Percentiles rank a stretch among this genome's conserved stretches.
These are phyloP conservation scores for Nematolebias whitei DNA, from an alignment of 2,113 vertebrate species.

Conservation along the genomic window DNA sequence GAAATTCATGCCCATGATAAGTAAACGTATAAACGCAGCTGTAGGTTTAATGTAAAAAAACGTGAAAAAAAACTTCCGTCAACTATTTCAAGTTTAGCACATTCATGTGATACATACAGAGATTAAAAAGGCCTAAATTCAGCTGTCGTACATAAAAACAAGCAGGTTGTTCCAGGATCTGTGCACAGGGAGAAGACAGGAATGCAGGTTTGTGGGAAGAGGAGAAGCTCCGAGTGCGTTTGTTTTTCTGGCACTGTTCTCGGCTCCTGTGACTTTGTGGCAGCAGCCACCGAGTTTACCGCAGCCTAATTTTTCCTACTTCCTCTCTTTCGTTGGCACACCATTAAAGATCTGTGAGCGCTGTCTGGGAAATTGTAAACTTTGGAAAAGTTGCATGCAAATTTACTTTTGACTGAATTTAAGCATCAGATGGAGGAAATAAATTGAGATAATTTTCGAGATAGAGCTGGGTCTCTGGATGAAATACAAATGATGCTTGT, in stretches of 20 bases:
- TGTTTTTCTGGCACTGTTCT: constrained; percentile 61
- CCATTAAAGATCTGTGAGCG: constrained; percentile 51
- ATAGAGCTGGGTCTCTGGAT: not conserved
- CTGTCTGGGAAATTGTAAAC: constrained; percentile 39
- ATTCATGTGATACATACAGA: not conserved
- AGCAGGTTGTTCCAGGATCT: constrained; percentile 31
- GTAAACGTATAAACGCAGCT: too few species aligned
- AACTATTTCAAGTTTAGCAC: not conserved
- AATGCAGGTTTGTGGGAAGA: constrained; percentile 64
- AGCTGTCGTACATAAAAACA: not conserved
- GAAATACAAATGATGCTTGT: not conserved
- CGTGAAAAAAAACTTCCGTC: too few species aligned
- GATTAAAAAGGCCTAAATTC: constrained; percentile 18
- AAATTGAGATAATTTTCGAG: constrained; percentile 2
- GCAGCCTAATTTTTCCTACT: constrained; percentile 51
- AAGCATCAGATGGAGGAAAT: constrained; percentile 5
- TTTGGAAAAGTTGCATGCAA: constrained; percentile 30
- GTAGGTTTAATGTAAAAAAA: too few species aligned
- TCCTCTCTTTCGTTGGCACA: constrained; percentile 44
- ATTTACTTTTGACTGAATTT: constrained; percentile 25
- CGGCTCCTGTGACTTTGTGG: constrained; percentile 49
- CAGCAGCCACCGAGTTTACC: constrained; percentile 43
- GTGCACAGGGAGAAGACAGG: constrained; percentile 34
- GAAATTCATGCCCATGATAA: too few species aligned
- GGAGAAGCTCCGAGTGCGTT: constrained; percentile 48